Base-by-base conservation (phyloP, 2,113 vertebrate species). In the Sebastes schlegelii region DNA sequence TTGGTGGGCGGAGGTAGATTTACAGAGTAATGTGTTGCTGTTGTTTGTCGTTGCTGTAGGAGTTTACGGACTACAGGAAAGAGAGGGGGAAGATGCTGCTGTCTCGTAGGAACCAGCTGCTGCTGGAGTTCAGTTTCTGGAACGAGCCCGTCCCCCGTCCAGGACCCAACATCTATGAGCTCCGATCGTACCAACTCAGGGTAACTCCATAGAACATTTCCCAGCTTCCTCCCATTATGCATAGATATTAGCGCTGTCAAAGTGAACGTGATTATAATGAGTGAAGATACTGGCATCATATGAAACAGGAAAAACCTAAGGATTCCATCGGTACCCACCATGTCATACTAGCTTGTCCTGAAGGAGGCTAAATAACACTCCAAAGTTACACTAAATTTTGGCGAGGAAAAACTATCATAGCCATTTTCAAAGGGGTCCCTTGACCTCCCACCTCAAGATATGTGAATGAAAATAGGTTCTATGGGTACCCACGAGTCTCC, bases 61-160 rank as follows among this genome's bases (percentile, higher is more conserved):
- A 94, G 67, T 99, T 99, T 87, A 94, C 92, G 51, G 95, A 95
- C 51, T 99, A 98, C 89, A 96, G 98, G 65, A 96, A 95, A 10
- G 96, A 97, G 88, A 93, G 98, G 54, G 97, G 97, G 2, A 96
- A 96, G 94, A 99, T 99, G 98, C 96, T 99, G 76, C 95, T 97
- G 10, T 99, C 98, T 4, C 96, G 98, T 19, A 97, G 96, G 93
- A 99, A 99, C 89, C 98, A 99, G 82, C 92, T 99, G 43, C 92
- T 99, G 54, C 85, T 98, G 90, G 98, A 99, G 90, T 99, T 99
- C 89, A 99, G 98, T 79, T 99, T 99, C 94, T 99, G 98, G 98
- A 98, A 98, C 23, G 98, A 99, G 57, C 98, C 98, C 0, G 80
- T 95, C 19, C 96, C 98, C 64, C 96, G 98, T 58, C 54, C 92